A percentile compares a stretch with the other conserved stretches of the same genome.
phyloP scores from a whole-genome alignment of 2,888 invertebrate species.

The Thelaira solivaga region DNA sequence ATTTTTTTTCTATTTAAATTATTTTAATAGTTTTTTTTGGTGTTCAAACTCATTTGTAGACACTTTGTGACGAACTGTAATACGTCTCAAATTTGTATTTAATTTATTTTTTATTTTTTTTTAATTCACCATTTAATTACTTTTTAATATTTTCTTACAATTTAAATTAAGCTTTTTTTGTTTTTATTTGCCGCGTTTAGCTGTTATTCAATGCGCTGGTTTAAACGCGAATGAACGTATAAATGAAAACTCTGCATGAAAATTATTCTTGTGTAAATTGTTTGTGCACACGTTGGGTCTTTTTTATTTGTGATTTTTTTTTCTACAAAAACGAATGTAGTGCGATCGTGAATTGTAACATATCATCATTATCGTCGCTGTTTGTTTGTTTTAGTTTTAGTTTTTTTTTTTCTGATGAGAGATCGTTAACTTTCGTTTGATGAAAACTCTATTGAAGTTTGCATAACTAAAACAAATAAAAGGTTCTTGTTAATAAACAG shows the following conservation, averaged over 20 bases:
- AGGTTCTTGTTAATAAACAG: constrained; percentile 28
- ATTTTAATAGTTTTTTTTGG: background rate
- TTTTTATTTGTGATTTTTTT: background rate
- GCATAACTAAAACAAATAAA: constrained; percentile 7
- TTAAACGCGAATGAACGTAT: constrained; percentile 72
- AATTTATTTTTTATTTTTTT: background rate
- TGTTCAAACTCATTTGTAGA: background rate
- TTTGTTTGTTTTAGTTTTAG: background rate
- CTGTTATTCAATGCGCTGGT: constrained; percentile 65
- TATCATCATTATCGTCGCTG: constrained; percentile 32
- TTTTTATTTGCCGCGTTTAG: constrained; percentile 64
- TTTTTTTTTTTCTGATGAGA: constrained; percentile 10
- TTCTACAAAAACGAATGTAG: constrained; percentile 30
- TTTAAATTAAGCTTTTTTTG: background rate
- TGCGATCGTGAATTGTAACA: constrained; percentile 42
- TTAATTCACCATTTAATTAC: constrained; percentile 37
- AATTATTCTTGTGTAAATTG: constrained; percentile 66
- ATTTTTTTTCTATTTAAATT: too few relatives aligned
- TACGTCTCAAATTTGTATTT: too few relatives aligned
- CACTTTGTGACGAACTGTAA: background rate
- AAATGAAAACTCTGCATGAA: constrained; percentile 72
- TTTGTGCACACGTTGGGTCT: constrained; percentile 39
- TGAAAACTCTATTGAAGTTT: constrained; percentile 43
- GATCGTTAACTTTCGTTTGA: constrained; percentile 54
- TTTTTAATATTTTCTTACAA: constrained; percentile 15